Evolutionary conservation across 2,888 invertebrate genomes (phyloP).

Genomic region (Cryptops parisi): DNA sequence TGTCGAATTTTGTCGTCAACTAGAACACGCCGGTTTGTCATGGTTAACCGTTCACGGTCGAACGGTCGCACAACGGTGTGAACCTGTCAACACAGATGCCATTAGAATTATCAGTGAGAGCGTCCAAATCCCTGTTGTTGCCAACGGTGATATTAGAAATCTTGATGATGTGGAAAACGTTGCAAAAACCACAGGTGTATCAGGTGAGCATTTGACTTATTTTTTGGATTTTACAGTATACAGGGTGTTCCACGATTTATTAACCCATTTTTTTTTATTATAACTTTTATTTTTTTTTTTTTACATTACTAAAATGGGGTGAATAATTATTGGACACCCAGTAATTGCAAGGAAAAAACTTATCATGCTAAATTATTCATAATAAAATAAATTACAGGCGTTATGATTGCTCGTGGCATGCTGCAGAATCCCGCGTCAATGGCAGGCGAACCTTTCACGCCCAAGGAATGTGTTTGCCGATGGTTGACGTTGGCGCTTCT

Average conservation of each 20-base stretch:
- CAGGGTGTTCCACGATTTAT: background rate
- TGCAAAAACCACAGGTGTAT: slow-evolving; percentile 45
- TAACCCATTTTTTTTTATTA: background rate
- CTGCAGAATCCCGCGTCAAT: slow-evolving; percentile 84
- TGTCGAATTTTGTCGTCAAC: slow-evolving; percentile 58
- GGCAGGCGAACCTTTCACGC: slow-evolving; percentile 52
- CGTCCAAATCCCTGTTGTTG: slow-evolving; percentile 68
- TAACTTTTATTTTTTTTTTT: background rate
- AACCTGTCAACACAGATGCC: slow-evolving; percentile 48
- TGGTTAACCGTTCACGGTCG: slow-evolving; percentile 86
- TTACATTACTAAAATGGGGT: too few species aligned
- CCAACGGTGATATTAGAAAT: slow-evolving; percentile 76
- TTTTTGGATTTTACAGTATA: background rate
- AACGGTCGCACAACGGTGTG: slow-evolving; percentile 63
- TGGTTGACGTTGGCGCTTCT: slow-evolving; percentile 50
- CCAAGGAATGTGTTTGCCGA: slow-evolving; percentile 57
- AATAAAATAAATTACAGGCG: slow-evolving; percentile 36
- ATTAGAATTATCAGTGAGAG: slow-evolving; percentile 54
- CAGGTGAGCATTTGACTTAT: slow-evolving; percentile 38
- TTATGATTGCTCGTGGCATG: slow-evolving; percentile 87
- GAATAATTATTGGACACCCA: too few species aligned
- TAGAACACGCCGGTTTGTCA: slow-evolving; percentile 73
- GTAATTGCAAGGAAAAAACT: too few species aligned
- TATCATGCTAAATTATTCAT: too few species aligned
- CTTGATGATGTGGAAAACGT: slow-evolving; percentile 54